These are phyloP conservation scores for Oscheius onirici DNA, from an alignment of 2,888 invertebrate species.

Conservation along the genomic window DNA sequence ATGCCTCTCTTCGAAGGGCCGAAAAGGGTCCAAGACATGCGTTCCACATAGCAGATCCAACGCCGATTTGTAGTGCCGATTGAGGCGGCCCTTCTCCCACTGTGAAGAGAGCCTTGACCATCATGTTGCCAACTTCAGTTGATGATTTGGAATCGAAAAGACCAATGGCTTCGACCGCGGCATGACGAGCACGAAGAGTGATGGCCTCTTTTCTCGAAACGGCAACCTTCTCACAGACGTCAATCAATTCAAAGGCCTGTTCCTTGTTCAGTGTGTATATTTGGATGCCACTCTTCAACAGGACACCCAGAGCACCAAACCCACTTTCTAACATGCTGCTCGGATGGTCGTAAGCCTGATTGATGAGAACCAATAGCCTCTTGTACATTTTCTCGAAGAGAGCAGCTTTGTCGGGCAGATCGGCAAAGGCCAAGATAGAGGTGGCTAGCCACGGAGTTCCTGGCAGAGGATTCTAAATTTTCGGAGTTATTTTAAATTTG, in stretches of 20 bases:
- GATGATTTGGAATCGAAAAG: not conserved
- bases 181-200: conserved; percentile 41
- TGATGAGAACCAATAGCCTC: conserved; percentile 26
- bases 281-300: conserved; percentile 24
- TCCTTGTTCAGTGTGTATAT: not conserved
- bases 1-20: conserved; percentile 34
- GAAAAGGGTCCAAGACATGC: conserved; percentile 41
- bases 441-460: conserved; percentile 22
- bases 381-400: conserved; percentile 8
- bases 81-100: conserved; percentile 60
- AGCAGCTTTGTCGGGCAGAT: not conserved
- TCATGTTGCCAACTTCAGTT: not conserved
- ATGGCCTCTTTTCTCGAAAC: conserved; percentile 52
- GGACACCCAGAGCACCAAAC: conserved; percentile 36
- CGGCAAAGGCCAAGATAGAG: not conserved
- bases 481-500: not conserved
- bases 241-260: conserved; percentile 24
- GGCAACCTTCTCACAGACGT: conserved; percentile 47
- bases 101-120: conserved; percentile 33
- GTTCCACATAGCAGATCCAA: conserved; percentile 49
- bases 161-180: conserved; percentile 41
- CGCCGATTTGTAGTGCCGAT: conserved; percentile 56
- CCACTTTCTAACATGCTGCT: conserved; percentile 39
- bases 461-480: conserved; percentile 11
- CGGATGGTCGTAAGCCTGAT: conserved; percentile 38